phyloP scores from a whole-genome alignment of 2,888 invertebrate species.

The Epistrophella euchroma region DNA sequence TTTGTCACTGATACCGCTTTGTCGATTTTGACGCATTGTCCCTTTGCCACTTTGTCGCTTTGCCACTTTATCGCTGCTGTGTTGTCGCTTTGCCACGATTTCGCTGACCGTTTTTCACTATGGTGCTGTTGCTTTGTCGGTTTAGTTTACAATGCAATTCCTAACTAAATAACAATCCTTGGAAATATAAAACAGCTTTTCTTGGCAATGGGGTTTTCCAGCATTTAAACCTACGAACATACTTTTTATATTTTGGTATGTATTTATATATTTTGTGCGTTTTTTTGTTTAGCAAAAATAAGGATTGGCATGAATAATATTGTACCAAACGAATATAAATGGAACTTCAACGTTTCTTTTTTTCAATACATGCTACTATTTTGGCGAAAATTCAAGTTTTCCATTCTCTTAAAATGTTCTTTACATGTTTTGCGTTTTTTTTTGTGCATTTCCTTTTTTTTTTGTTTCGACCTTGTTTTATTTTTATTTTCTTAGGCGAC shows the following conservation, averaged over 20 bases:
- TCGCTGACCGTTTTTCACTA: no score
- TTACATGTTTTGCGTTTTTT: slow-evolving; percentile 23
- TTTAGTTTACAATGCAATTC: no score
- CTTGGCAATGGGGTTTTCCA: slow-evolving; percentile 43
- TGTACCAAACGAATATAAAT: slow-evolving; percentile 53
- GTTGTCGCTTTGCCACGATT: no score
- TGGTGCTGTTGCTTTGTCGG: no score
- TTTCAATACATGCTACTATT: slow-evolving; percentile 10
- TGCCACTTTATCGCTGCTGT: no score
- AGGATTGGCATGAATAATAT: slow-evolving; percentile 55
- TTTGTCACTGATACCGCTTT: no score
- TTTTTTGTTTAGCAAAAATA: slow-evolving; percentile 31
- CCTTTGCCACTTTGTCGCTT: no score
- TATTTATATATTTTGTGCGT: slow-evolving; percentile 24
- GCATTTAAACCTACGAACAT: background rate
- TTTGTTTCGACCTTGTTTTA: slow-evolving; percentile 5
- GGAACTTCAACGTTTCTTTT: slow-evolving; percentile 45
- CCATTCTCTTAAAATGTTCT: slow-evolving; percentile 48
- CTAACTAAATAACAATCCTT: slow-evolving; percentile 59
- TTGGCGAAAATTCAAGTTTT: slow-evolving; percentile 69
- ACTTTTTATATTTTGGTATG: no score
- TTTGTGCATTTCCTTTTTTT: slow-evolving; percentile 1
- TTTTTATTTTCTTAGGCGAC: slow-evolving; percentile 27
- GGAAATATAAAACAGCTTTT: slow-evolving; percentile 22
- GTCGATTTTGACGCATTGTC: no score